Base-by-base conservation (phyloP, 2,113 vertebrate species). In the Sinocyclocheilus anophthalmus region DNA sequence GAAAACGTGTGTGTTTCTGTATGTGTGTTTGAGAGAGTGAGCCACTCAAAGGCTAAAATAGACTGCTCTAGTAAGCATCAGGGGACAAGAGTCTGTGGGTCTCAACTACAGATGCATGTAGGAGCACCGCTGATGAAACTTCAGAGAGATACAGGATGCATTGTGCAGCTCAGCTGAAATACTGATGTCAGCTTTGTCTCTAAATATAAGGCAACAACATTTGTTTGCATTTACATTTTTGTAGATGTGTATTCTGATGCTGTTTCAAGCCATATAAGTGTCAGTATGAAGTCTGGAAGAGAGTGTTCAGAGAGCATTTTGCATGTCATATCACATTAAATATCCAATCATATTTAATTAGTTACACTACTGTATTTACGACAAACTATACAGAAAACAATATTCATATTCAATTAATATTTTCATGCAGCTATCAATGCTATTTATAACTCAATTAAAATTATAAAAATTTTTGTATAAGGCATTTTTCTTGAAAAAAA, bases 181-280 rank as follows among this genome's bases (percentile, higher is more conserved):
- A 78, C 6, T 48, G n/a, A 11, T 76, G 50, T 39, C 77, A 79
- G 30, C 30, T 59, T 61, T 55, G 2, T 84, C 12, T 65, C 79
- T 42, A 26, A 26, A 26, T 13, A 16, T 24, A 3, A 37, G 76
- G 53, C 26, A 79, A 61, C 18, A 39, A 57, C 26, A 77, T 77
- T 37, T 77, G 76, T 77, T 77, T 33, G 50, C 11, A 79, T 59
- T 59, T 55, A 79, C 76, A 79, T 59, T 59, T 78, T 78, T 78
- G 50, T 10, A 78, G 26, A 78, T 57, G 26, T 78, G 55, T n/a
- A 77, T 24, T 24, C 70, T 13, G 59, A 63, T 67, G 63, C 24
- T 39, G 33, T 39, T 70, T 39, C 33, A 70, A 39, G 67, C 33
- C 13, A 67, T 37, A 39, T 33, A 18, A 37, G 26, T 69, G 16